A percentile compares a stretch with the other conserved stretches of the same genome.
Conservation (phyloP, 2,888 invertebrate species). For the Chymomyza fuscimana region DNA sequence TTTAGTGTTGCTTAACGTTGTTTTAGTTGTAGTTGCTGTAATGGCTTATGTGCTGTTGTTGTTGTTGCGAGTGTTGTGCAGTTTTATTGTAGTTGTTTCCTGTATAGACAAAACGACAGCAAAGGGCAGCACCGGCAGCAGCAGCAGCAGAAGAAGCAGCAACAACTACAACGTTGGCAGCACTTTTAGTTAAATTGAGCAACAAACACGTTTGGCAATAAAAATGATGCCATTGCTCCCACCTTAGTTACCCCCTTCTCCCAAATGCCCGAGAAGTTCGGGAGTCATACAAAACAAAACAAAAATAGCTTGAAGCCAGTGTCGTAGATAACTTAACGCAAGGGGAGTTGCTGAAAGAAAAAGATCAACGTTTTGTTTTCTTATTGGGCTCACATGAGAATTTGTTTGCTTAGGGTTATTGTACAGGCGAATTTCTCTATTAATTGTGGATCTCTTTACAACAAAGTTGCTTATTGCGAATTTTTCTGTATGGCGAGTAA, state of each 20-base stretch:
- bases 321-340: too few species aligned
- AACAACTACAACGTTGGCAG: conserved; percentile 31
- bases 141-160: conserved; percentile 2
- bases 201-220: conserved; percentile 76
- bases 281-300: neutral
- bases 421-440: too few species aligned
- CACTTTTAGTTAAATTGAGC: conserved; percentile 76
- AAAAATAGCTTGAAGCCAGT: neutral
- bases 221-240: conserved; percentile 59
- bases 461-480: too few species aligned
- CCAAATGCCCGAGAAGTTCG: neutral
- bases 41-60: neutral
- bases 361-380: too few species aligned
- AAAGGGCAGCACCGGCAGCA: neutral
- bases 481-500: too few species aligned
- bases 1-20: neutral
- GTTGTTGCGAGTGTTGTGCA: neutral
- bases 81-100: neutral
- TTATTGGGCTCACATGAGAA: too few species aligned
- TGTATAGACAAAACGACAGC: neutral
- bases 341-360: too few species aligned
- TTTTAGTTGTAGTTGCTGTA: conserved; percentile 1
- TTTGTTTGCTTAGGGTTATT: too few species aligned
- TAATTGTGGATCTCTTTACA: too few species aligned
- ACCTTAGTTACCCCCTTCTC: neutral